Evolutionary conservation across 2,797 vertebrate genomes (phyloP), one percentile per base, ranked within the genome.

Genomic region (Catamblyrhynchus diadema): DNA sequence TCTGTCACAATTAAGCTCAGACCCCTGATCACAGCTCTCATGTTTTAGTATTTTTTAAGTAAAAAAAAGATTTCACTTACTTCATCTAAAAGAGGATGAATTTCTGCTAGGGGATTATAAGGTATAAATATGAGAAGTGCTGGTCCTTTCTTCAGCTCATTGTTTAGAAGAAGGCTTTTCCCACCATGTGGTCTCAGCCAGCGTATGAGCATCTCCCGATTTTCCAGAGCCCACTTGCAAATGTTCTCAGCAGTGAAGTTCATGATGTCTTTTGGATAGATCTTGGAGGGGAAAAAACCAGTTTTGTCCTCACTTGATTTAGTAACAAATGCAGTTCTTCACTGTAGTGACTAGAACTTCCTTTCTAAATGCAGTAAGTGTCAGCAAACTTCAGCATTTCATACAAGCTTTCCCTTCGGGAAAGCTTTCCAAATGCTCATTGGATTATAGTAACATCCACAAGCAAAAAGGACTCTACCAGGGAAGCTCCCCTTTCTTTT

Each of bases 61-160:
- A 39, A 45, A 35, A 23, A 45, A 66, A 19, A 19, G 48, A 6
- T 37, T 37, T 45, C 39, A 86, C 98, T 98, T 92, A 99, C 99
- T 98, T 99, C 98, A 79, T 98, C 98, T 50, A 99, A 97, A 24
- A 98, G 83, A 51, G 98, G 98, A 81, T 98, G 98, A 69, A 91
- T 96, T 82, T 98, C 95, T 13, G 97, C 96, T 72, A 99, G 97
- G 2, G 99, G 99, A 92, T 99, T 95, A 53, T 99, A 98, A 12
- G 99, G 99, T 86, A 99, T 95, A 96, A 99, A 99, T 51, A 99
- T 93, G 71, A 99, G 98, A 67, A 99, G 98, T 4, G 99, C 99
- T 0, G 99, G 99, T 47, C 99, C 99, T 97, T 99, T 99, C 91
- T 96, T 98, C 92, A 99, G 98, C 95, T 99, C 99, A 1, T 97